Percentiles rank a stretch among this genome's conserved stretches.
phyloP scores from a whole-genome alignment of 2,888 invertebrate genomes.

The Calameuta pallipes region DNA sequence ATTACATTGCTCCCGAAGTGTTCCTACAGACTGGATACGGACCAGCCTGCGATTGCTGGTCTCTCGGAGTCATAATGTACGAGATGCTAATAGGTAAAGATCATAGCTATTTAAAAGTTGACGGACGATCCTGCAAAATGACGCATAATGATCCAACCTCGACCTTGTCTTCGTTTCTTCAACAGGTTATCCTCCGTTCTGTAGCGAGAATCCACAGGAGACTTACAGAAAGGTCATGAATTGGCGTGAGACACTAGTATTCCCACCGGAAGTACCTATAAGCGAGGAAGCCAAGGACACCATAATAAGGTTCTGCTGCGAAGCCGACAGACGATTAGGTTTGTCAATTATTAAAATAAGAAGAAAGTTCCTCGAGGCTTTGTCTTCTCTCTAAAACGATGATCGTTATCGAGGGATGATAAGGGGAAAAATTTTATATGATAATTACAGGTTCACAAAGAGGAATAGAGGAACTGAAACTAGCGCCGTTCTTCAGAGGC shows the following conservation, averaged over 20 bases:
- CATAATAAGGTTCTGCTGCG: constrained; percentile 96
- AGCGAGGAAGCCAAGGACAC: constrained; percentile 97
- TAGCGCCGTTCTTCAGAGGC: constrained; percentile 93
- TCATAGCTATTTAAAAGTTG: not conserved
- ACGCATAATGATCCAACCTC: not conserved
- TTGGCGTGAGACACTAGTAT: constrained; percentile 97
- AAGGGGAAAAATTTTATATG: rapidly evolving
- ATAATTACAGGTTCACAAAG: constrained; percentile 81
- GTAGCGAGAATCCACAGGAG: constrained; percentile 98
- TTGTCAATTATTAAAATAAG: constrained; percentile 13
- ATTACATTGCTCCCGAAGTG: constrained; percentile 99
- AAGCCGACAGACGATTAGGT: constrained; percentile 88
- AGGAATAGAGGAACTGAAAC: constrained; percentile 93
- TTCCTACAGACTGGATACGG: constrained; percentile 98
- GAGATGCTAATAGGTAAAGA: constrained; percentile 95
- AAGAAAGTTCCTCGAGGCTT: not conserved
- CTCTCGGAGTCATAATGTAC: constrained; percentile 99
- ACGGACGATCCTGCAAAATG: not conserved
- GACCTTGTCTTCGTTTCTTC: not conserved
- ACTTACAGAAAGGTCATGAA: constrained; percentile 99
- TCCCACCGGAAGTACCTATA: constrained; percentile 99
- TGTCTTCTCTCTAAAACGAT: too few relatives aligned
- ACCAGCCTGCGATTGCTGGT: constrained; percentile 99
- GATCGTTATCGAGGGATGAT: too few relatives aligned
- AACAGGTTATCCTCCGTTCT: constrained; percentile 96